Conservation (phyloP, 2,113 vertebrate species). For the Beaufortia kweichowensis region DNA sequence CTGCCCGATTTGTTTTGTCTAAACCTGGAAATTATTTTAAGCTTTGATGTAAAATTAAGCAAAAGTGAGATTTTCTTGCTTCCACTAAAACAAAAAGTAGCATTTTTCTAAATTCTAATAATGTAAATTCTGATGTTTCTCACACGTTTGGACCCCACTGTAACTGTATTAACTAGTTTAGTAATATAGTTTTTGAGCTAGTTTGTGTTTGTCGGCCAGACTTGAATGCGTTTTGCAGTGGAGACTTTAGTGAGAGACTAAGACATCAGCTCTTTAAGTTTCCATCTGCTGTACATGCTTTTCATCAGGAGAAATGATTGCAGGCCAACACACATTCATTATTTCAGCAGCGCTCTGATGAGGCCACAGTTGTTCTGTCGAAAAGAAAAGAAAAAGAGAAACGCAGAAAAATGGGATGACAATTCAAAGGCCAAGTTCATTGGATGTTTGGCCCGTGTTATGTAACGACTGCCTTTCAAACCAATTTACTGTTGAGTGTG, state of each 20-base stretch:
- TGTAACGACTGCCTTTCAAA: slow-evolving; percentile 56
- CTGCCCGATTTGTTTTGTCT: too few relatives aligned
- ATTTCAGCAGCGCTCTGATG: slow-evolving; percentile 39
- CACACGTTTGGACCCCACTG: too few relatives aligned
- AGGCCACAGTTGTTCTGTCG: not conserved
- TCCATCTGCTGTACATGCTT: slow-evolving; percentile 41
- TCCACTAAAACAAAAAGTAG: too few relatives aligned
- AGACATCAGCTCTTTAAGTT: not conserved
- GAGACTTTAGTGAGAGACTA: slow-evolving; percentile 5
- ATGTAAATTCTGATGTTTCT: too few relatives aligned
- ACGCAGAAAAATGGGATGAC: slow-evolving; percentile 11
- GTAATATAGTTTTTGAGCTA: too few relatives aligned
- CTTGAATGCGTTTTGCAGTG: not conserved
- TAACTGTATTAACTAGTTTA: too few relatives aligned
- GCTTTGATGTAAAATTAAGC: too few relatives aligned
- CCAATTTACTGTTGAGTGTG: slow-evolving; percentile 56
- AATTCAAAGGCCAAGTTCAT: slow-evolving; percentile 27
- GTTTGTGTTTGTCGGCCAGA: slow-evolving; percentile 1
- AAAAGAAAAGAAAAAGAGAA: slow-evolving; percentile 3
- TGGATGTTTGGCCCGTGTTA: slow-evolving; percentile 40
- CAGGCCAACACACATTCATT: slow-evolving; percentile 34
- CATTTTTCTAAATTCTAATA: too few relatives aligned
- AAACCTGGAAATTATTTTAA: too few relatives aligned
- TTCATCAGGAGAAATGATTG: slow-evolving; percentile 54
- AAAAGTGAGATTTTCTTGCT: too few relatives aligned